Base-by-base conservation (phyloP, 2,888 invertebrate genomes). In the Xylota segnis region DNA sequence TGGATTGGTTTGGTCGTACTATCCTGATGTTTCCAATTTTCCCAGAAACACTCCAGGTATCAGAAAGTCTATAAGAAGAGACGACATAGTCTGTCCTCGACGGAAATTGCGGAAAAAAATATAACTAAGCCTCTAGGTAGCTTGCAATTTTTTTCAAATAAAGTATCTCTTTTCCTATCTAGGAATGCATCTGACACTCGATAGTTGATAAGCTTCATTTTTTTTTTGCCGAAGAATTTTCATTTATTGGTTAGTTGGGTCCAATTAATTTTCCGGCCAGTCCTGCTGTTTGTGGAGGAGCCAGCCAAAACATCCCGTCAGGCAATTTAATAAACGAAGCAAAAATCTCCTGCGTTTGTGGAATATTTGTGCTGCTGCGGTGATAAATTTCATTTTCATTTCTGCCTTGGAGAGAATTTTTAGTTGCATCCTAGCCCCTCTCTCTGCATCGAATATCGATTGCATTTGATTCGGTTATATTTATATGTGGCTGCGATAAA, bases 191-290 rank as follows among this genome's bases (percentile, higher is more conserved):
- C 37, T 37, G 37, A n/a, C 37, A 37, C 1, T n/a, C 12, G 37
- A n/a, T 10, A 12, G 40, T 23, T 12, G 18, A 5, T 23, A 18
- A 16, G 58, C 4, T 37, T 40, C 6, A 9, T n/a, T 43, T 40
- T 59, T 27, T 14, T 16, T n/a, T 43, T 40, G 43, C 14, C n/a
- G 1, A 12, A 23, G 37, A 59, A 23, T n/a, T 37, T 59, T 40
- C n/a, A 23, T 40, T 18, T 40, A 59, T 16, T 4, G 58, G 18
- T 18, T 37, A 58, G 37, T 58, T 58, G 58, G 18, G 4, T 37
- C 12, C 37, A 59, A 59, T 59, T 59, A 40, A 59, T 59, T 59
- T 59, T 37, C 40, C 23, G 40, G 37, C 23, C 37, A 23, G 12
- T 37, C n/a, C 12, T 58, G 37, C 1, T 14, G 2, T 4, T 58